Percentiles rank a stretch among this genome's conserved stretches.
These are phyloP conservation scores for Furcula furcula DNA, from an alignment of 2,888 invertebrate species.

Conservation along the genomic window DNA sequence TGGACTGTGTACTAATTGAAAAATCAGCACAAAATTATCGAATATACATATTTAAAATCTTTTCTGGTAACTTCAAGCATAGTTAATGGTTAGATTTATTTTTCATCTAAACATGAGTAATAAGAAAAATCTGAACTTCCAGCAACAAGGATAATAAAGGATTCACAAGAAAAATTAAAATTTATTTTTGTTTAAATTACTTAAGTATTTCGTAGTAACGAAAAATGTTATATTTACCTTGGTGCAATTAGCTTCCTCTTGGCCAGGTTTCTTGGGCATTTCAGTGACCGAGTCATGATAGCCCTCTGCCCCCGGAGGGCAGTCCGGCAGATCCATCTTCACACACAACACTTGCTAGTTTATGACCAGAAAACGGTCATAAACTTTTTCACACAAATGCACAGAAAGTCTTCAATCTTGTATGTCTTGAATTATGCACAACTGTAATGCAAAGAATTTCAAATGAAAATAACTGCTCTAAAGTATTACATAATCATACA, in stretches of 20 bases:
- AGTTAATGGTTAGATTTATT: too few relatives aligned
- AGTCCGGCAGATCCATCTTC: slow-evolving; percentile 75
- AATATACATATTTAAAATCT: too few relatives aligned
- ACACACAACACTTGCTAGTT: slow-evolving; percentile 72
- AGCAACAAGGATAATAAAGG: slow-evolving; percentile 27
- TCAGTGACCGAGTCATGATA: slow-evolving; percentile 69
- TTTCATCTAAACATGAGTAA: too few relatives aligned
- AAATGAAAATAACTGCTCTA: slow-evolving; percentile 25
- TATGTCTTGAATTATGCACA: slow-evolving; percentile 26
- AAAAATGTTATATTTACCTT: slow-evolving; percentile 69
- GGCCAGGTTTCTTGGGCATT: slow-evolving; percentile 56
- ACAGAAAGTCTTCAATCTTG: slow-evolving; percentile 43
- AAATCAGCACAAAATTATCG: too few relatives aligned
- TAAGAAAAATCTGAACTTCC: slow-evolving; percentile 4
- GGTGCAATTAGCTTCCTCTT: slow-evolving; percentile 46
- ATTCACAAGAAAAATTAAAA: slow-evolving; percentile 18
- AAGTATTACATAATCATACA: slow-evolving; percentile 18
- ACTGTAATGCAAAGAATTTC: slow-evolving; percentile 54
- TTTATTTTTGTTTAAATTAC: slow-evolving; percentile 22
- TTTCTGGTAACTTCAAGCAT: too few relatives aligned
- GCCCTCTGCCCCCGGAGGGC: slow-evolving; percentile 75
- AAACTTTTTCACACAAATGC: slow-evolving; percentile 49
- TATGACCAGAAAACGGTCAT: slow-evolving; percentile 66
- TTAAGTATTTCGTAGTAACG: slow-evolving; percentile 13
- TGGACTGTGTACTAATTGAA: too few relatives aligned